Conservation (phyloP, 2,888 invertebrate species). For the Xanthia togata region DNA sequence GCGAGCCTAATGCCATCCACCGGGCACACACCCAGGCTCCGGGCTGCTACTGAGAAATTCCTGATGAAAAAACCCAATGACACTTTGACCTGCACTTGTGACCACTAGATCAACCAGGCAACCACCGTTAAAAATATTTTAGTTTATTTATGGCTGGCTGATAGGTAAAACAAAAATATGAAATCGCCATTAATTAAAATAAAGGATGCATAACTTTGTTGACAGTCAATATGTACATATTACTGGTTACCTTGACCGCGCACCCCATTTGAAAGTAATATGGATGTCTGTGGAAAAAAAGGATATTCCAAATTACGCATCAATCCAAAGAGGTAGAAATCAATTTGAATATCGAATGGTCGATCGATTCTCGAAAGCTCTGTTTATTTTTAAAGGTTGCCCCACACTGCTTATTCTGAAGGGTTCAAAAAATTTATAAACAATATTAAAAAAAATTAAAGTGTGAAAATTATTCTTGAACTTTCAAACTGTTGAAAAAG, state of each 20-base stretch:
- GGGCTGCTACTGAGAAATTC: neutral
- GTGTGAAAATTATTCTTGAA: neutral
- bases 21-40: neutral
- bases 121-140: neutral
- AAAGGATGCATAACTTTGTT: conserved; percentile 8
- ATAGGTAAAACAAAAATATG: neutral
- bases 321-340: conserved; percentile 16
- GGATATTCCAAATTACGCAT: conserved; percentile 21
- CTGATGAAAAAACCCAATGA: neutral
- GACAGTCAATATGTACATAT: neutral
- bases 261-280: conserved; percentile 48
- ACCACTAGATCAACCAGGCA: neutral
- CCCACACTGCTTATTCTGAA: no score
- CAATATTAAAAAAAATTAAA: neutral
- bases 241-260: conserved; percentile 35
- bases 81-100: neutral
- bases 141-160: neutral
- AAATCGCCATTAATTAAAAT: neutral
- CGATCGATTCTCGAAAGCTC: conserved; percentile 29
- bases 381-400: conserved; percentile 17
- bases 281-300: conserved; percentile 29
- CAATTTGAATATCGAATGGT: conserved; percentile 39
- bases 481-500: neutral
- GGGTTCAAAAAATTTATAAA: no score
- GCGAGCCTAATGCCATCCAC: neutral